Base-by-base conservation (phyloP, 2,113 vertebrate species). In the Eptatretus burgeri region DNA sequence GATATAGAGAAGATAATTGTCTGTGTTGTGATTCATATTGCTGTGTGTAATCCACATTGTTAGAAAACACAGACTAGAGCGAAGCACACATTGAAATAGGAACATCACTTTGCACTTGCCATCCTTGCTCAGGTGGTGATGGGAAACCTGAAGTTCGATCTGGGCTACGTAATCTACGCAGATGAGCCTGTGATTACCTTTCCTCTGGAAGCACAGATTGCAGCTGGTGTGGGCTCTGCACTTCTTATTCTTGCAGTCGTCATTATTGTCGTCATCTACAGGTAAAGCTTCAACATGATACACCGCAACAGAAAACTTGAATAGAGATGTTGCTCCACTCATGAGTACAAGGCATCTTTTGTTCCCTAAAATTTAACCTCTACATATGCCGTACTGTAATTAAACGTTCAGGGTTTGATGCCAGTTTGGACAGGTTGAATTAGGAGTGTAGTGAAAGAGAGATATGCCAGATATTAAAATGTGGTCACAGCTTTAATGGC, bases 211-310 rank as follows among this genome's bases (percentile, higher is more conserved):
- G 91, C 89, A 69, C 86, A 88, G 75, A 82, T 94, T 49, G 87
- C 85, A 66, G 72, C 94, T 41, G 87, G 89, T 4, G 83, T 86
- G 0, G 89, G 85, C 51, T 77, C 83, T 1, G 87, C 83, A 19
- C 81, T 98, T 1, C 82, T 98, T 50, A 88, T 82, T 2, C 75
- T 95, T 68, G 82, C 85, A 4, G 91, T 98, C 63, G 76, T 94
- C 69, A 77, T 98, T 73, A 87, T 95, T 0, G 87, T 98, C 68
- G 82, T 95, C 66, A 83, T 93, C 68, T 98, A 98, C 78, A 89
- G 91, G 89, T 94, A 64, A 63, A 74, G 67, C 16, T 16, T 9
- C 7, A 11, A 51, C 27, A 41, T 41, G 27, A 41, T 41, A 7
- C 27, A 41, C 27, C 27, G 7, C 27, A 41, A 41, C 27, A 41